These are phyloP conservation scores for Eugnorisma glareosa DNA, from an alignment of 2,888 invertebrate species.

Conservation along the genomic window DNA sequence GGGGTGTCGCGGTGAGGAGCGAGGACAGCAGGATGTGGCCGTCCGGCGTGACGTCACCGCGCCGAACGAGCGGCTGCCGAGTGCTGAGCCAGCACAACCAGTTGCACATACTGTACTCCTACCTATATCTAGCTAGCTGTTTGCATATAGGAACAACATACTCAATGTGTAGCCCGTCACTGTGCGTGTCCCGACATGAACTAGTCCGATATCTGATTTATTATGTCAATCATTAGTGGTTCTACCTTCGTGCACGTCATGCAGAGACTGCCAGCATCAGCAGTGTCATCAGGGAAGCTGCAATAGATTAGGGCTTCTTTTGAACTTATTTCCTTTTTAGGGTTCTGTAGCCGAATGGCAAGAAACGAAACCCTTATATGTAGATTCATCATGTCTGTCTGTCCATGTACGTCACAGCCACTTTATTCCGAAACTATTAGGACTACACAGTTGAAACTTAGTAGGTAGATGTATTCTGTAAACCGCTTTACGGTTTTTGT, in stretches of 20 bases:
- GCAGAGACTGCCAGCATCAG: background rate
- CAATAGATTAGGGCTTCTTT: background rate
- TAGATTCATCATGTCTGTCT: no score
- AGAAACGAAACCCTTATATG: no score
- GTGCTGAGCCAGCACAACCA: constrained; percentile 10
- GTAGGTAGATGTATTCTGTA: no score
- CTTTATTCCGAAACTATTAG: no score
- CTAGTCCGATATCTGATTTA: background rate
- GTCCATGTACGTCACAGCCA: no score
- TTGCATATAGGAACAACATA: background rate
- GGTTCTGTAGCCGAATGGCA: no score
- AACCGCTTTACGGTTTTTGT: no score
- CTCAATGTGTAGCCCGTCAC: background rate
- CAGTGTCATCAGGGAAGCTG: background rate
- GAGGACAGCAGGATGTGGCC: constrained; percentile 30
- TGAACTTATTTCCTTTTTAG: no score
- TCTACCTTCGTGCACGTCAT: background rate
- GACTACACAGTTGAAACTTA: no score
- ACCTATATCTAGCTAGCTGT: background rate
- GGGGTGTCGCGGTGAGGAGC: background rate
- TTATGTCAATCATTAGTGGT: background rate
- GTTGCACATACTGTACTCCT: background rate
- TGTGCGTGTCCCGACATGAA: background rate
- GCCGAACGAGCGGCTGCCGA: background rate
- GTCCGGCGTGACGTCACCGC: constrained; percentile 48